Evolutionary conservation across 1,140 invertebrate genomes (phyloP), one percentile per base, ranked within the genome.

Genomic region (Pogonomyrmex barbatus): DNA sequence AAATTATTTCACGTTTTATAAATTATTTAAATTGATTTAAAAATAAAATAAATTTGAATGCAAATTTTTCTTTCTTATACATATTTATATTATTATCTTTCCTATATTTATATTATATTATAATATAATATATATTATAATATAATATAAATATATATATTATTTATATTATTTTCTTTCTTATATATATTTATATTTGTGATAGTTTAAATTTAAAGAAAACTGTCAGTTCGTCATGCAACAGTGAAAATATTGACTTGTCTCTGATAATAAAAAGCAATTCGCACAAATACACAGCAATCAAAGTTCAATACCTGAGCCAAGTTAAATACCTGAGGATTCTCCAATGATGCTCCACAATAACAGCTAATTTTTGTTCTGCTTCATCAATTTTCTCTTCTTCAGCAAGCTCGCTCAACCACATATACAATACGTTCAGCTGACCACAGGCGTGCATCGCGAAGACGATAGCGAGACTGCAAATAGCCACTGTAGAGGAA

Each of bases 341-440:
- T 45, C 85, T 83, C 9, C 85, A 60, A 39, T 92, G 91, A 68
- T 83, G 85, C 0, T 90, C 60, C 9, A 92, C 78, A 12, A 90
- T 70, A 0, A n/a, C 2, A 0, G 88, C 81, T 0, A 91, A 56
- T 52, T 58, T 45, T 0, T 24, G 45, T 12, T 45, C 4, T 0
- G 14, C 4, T 1, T 2, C 3, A 56, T 39, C n/a, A 17, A 8
- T 24, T 10, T 3, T 33, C 10, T 45, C 0, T 0, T 62, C 8
- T 33, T 9, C 62, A 1, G 88, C 50, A 0, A 90, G 30, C 0
- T 76, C 9, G 0, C 88, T 77, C 8, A 92, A 67, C 77, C 85
- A 79, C 1, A 3, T 0, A n/a, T 56, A 83, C 4, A 92, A 36
- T 0, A 91, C 24, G 10, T 76, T 56, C 10, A 88, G 8, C 24